phyloP scores from a whole-genome alignment of 2,888 invertebrate genomes.

The Eupithecia dodoneata region DNA sequence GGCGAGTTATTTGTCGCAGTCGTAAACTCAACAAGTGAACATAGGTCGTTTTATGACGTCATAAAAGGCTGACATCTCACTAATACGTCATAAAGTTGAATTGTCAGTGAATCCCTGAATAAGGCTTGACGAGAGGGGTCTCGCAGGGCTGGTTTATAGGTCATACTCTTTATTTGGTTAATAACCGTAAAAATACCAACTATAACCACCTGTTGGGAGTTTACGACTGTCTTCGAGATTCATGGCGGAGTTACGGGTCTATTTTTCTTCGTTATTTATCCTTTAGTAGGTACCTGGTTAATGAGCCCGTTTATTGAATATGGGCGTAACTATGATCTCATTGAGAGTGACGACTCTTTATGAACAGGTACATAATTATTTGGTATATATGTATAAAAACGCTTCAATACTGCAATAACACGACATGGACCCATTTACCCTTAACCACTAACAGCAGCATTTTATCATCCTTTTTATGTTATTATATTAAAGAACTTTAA shows the following conservation, averaged over 20 bases:
- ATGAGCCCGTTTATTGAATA: not conserved
- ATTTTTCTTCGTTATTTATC: conserved; percentile 8
- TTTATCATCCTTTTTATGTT: too few species aligned
- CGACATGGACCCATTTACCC: too few species aligned
- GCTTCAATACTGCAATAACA: too few species aligned
- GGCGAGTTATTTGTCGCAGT: conserved; percentile 48
- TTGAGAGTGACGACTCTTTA: not conserved
- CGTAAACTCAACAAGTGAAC: conserved; percentile 78
- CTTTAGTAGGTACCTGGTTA: not conserved
- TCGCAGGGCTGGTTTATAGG: conserved; percentile 52
- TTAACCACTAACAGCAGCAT: too few species aligned
- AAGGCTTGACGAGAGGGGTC: conserved; percentile 51
- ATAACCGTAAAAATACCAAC: conserved; percentile 60
- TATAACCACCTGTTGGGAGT: conserved; percentile 44
- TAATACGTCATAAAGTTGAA: conserved; percentile 75
- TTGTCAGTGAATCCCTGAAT: conserved; percentile 49
- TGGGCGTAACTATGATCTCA: not conserved
- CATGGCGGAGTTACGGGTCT: conserved; percentile 18
- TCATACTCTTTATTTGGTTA: conserved; percentile 58
- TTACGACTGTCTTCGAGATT: conserved; percentile 31
- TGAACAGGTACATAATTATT: not conserved
- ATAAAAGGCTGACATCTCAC: conserved; percentile 76
- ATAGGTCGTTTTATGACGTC: conserved; percentile 73
- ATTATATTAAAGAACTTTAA: too few species aligned
- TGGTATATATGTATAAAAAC: too few species aligned